Conservation (phyloP, 2,113 vertebrate species). For the Illadopsis cleaveri region DNA sequence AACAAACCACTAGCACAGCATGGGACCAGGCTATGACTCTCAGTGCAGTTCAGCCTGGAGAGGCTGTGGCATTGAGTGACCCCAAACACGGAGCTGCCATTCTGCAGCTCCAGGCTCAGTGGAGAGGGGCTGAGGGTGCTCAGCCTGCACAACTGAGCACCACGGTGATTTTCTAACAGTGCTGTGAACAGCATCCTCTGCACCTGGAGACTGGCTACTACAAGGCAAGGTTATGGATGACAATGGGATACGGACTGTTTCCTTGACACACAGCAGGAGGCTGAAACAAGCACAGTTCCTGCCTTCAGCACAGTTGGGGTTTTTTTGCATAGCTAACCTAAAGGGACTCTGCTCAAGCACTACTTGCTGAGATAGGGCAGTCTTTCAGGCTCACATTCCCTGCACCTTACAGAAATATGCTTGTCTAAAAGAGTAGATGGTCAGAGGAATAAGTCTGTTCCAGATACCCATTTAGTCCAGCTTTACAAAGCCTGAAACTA, state of each 20-base stretch:
- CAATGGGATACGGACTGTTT: neutral
- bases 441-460: neutral
- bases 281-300: neutral
- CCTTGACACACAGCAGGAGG: neutral
- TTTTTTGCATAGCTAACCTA: neutral
- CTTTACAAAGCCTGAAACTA: neutral
- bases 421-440: neutral
- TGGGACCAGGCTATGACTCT: neutral
- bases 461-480: neutral
- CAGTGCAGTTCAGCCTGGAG: neutral
- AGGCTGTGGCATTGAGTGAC: neutral
- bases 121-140: neutral
- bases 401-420: neutral
- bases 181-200: neutral
- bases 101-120: neutral
- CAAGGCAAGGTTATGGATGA: neutral
- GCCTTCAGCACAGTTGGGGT: neutral
- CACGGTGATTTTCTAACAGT: neutral
- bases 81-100: neutral
- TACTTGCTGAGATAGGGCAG: neutral
- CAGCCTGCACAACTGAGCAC: neutral
- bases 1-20: neutral
- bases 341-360: neutral
- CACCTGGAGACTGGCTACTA: neutral
- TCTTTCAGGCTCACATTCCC: neutral